Evolutionary conservation across 2,888 invertebrate genomes (phyloP).

Genomic region (Conistra vaccinii): DNA sequence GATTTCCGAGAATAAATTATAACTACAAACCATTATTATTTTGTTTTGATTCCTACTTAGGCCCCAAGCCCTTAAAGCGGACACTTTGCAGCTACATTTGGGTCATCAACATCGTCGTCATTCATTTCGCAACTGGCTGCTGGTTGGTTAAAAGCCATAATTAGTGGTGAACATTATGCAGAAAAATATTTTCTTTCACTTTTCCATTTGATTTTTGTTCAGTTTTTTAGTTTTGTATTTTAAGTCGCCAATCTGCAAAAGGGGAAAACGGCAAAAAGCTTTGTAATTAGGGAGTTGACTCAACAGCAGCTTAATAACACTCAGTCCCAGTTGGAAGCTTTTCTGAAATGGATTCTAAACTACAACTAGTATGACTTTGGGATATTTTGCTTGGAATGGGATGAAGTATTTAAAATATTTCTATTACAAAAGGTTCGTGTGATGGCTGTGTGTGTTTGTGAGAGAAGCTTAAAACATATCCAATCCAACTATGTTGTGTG

Average conservation of each 20-base stretch:
- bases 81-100: constrained; percentile 50
- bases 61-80: constrained; percentile 37
- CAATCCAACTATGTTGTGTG: constrained; percentile 29
- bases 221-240: constrained; percentile 66
- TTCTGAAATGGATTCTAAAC: constrained; percentile 67
- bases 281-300: constrained; percentile 76
- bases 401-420: constrained; percentile 60
- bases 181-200: constrained; percentile 61
- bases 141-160: constrained; percentile 60
- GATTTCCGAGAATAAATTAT: not conserved
- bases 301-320: constrained; percentile 75
- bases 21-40: not conserved
- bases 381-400: constrained; percentile 53
- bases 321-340: constrained; percentile 69
- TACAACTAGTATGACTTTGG: constrained; percentile 53
- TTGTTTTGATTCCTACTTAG: constrained; percentile 20
- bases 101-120: constrained; percentile 50
- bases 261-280: constrained; percentile 71
- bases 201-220: constrained; percentile 62
- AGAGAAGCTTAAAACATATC: constrained; percentile 45
- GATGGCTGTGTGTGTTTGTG: constrained; percentile 27
- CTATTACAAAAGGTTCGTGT: constrained; percentile 37
- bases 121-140: constrained; percentile 49
- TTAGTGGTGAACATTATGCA: constrained; percentile 53
- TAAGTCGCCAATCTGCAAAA: constrained; percentile 72